Evolutionary conservation across 2,888 invertebrate species (phyloP).

Genomic region (Coleophora deauratella): DNA sequence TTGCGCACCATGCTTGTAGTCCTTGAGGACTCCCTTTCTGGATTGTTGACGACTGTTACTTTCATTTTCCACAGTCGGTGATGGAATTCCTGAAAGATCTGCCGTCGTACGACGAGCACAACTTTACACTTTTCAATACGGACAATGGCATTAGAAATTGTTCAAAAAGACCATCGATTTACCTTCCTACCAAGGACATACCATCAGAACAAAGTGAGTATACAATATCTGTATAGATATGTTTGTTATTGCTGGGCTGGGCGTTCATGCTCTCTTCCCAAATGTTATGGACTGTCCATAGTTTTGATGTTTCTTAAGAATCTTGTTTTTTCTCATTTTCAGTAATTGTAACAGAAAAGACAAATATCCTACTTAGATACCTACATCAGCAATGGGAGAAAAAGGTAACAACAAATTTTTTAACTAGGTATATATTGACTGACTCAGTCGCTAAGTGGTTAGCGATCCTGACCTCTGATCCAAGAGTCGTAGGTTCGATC

Average conservation of each 20-base stretch:
- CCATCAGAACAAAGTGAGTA: conserved; percentile 92
- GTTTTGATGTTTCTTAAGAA: too few species aligned
- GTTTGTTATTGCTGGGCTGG: too few species aligned
- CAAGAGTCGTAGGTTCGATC: too few species aligned
- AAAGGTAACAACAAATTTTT: conserved; percentile 71
- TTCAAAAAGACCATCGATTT: conserved; percentile 90
- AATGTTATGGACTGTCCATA: too few species aligned
- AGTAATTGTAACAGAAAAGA: conserved; percentile 97
- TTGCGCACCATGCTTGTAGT: conserved; percentile 29
- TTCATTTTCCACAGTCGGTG: conserved; percentile 79
- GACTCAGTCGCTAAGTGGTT: too few species aligned
- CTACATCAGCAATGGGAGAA: conserved; percentile 97
- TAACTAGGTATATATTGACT: not conserved
- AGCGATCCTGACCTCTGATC: too few species aligned
- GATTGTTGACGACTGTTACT: conserved; percentile 10
- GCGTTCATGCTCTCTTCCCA: too few species aligned
- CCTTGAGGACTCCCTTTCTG: conserved; percentile 26
- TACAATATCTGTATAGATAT: not conserved
- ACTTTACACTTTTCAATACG: conserved; percentile 92
- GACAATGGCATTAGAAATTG: conserved; percentile 88
- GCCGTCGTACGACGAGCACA: conserved; percentile 91
- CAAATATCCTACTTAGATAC: conserved; percentile 93
- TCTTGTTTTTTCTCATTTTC: conserved; percentile 45
- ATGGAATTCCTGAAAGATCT: conserved; percentile 93
- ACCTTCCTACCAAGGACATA: conserved; percentile 93